phyloP scores from a whole-genome alignment of 2,888 invertebrate genomes.

The Venusia cambrica region DNA sequence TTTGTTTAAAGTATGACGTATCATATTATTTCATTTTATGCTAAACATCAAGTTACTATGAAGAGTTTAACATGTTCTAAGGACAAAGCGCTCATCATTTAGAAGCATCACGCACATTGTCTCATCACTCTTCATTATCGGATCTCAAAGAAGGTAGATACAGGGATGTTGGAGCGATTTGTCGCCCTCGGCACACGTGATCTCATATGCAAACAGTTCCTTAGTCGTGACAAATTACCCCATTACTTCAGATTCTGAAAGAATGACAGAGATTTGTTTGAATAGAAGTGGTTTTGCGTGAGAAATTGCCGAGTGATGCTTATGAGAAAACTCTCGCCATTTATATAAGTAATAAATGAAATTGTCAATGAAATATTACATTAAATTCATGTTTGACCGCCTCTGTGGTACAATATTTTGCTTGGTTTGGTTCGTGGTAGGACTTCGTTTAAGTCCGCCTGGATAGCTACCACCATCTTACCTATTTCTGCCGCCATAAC shows the following conservation, averaged over 20 bases:
- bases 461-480: no score
- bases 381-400: no score
- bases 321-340: neutral
- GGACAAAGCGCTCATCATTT: conserved; percentile 1
- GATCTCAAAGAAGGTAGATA: conserved; percentile 26
- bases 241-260: conserved; percentile 67
- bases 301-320: conserved; percentile 1
- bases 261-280: conserved; percentile 62
- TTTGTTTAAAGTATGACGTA: no score
- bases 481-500: no score
- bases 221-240: conserved; percentile 70
- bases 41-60: neutral
- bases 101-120: conserved; percentile 11
- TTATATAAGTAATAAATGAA: conserved; percentile 1
- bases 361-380: no score
- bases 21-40: no score
- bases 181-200: conserved; percentile 57
- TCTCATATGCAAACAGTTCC: conserved; percentile 71
- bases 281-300: conserved; percentile 27
- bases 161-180: conserved; percentile 43
- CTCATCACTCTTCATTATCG: conserved; percentile 34
- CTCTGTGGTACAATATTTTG: no score
- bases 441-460: no score
- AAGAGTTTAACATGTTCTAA: conserved; percentile 2
- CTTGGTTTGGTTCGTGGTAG: no score